Percentiles rank a stretch among this genome's conserved stretches.
These are phyloP conservation scores for Halcyon leucocephala DNA, from an alignment of 2,797 vertebrate species.

Conservation along the genomic window DNA sequence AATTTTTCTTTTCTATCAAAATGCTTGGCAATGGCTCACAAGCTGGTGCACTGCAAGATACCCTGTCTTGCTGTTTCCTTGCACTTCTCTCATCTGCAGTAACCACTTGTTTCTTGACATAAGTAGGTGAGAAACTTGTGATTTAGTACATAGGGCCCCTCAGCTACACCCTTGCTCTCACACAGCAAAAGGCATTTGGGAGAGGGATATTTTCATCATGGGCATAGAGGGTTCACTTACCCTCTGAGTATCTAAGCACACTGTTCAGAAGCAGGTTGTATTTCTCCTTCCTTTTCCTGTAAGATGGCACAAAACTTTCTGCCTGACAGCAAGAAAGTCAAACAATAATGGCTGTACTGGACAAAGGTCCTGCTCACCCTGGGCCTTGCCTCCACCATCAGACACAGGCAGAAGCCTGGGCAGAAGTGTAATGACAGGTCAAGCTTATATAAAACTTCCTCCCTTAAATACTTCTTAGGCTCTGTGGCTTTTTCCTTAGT, in stretches of 20 bases:
- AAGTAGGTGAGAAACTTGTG: conserved; percentile 11
- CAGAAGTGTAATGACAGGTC: not conserved
- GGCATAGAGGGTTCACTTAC: not conserved
- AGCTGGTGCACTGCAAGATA: conserved; percentile 23
- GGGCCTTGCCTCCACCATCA: not conserved
- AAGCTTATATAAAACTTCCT: not conserved
- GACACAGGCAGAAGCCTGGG: not conserved
- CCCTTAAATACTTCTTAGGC: not conserved
- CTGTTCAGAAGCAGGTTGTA: not conserved
- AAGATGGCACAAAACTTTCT: not conserved
- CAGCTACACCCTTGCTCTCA: not conserved
- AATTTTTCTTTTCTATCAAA: not conserved
- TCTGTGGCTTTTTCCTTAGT: not conserved
- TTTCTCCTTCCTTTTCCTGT: not conserved
- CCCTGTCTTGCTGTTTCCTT: conserved; percentile 36
- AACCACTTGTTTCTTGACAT: conserved; percentile 36
- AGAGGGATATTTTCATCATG: not conserved
- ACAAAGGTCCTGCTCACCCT: not conserved
- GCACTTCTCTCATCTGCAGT: conserved; percentile 34
- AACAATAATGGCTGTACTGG: not conserved
- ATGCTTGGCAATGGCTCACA: conserved; percentile 28
- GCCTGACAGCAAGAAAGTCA: not conserved
- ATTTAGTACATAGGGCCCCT: not conserved
- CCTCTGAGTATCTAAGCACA: not conserved
- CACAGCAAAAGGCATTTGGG: not conserved